These are phyloP conservation scores for Exaiptasia diaphana DNA, from an alignment of 64 coral and sea anemone genomes.

Conservation along the genomic window DNA sequence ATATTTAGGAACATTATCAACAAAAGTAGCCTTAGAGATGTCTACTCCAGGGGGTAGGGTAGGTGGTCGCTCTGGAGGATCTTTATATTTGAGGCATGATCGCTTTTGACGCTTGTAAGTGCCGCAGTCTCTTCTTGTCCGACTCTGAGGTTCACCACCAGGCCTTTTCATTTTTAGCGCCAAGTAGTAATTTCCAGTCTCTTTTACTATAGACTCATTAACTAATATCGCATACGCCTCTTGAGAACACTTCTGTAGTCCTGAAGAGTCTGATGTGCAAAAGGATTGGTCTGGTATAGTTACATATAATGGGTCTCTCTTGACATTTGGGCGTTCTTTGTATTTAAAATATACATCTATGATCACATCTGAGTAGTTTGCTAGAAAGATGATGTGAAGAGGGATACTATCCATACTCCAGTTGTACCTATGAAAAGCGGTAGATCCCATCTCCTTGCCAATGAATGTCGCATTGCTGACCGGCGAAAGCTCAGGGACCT, in stretches of 20 bases:
- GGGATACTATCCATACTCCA: neutral
- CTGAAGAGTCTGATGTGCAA: neutral
- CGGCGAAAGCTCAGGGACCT: neutral
- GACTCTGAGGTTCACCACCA: neutral
- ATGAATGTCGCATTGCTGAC: slow-evolving; percentile 15
- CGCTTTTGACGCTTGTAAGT: slow-evolving; percentile 8
- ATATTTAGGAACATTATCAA: slow-evolving; percentile 14
- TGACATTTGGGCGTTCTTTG: slow-evolving; percentile 5
- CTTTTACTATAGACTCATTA: neutral
- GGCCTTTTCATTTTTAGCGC: neutral
- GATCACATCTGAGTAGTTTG: neutral
- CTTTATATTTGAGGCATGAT: slow-evolving; percentile 62
- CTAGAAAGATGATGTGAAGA: slow-evolving; percentile 3
- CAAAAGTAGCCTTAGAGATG: neutral
- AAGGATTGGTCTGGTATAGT: slow-evolving; percentile 64
- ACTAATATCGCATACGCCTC: slow-evolving; percentile 56
- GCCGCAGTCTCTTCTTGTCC: slow-evolving; percentile 31
- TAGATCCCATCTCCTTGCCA: slow-evolving; percentile 32
- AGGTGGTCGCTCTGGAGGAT: slow-evolving; percentile 51
- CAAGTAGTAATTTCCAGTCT: slow-evolving; percentile 54
- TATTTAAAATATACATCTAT: slow-evolving; percentile 61
- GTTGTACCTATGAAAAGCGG: slow-evolving; percentile 50
- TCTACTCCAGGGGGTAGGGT: neutral
- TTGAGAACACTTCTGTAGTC: neutral
- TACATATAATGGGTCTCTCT: slow-evolving; percentile 5